Base-by-base conservation (phyloP, 2,888 invertebrate species). In the Augiades crinisus region DNA sequence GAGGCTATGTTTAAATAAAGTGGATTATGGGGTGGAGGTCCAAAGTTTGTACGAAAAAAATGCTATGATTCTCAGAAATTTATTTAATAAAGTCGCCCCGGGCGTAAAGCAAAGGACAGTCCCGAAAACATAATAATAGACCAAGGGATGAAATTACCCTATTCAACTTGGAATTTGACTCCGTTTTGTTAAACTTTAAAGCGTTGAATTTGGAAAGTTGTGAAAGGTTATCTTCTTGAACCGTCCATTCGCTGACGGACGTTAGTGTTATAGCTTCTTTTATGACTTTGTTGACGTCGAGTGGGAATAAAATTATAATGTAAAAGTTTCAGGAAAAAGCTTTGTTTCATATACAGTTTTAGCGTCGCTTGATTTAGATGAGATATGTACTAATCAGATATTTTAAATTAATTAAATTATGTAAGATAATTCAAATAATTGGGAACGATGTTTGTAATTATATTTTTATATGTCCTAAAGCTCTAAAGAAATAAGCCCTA, bases 211-310 rank as follows among this genome's bases (percentile, higher is more conserved):
- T 44, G 21, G 37, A 37, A 51, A 51, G 27, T 44, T 43, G 36
- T 30, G 50, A 43, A 50, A 50, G 50, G 50, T 50, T 50, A 50
- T 51, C 41, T 50, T 50, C 49, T 43, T 49, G 43, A 50, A 41
- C 34, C 22, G 22, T 14, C 40, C 31, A 17, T 34, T 14, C 43
- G 30, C 33, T 41, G 49, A 43, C 41, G 43, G 27, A 14, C 36
- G n/a, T 36, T 34, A 34, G 41, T 50, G 33, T 34, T 41, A 34
- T 24, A 40, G 40, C 49, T 49, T 49, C 22, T 16, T 33, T 49
- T 43, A 43, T 17, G 30, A 30, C 30, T 43, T 31, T 43, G 30
- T 43, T 43, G 30, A 43, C 43, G 17, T 27, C 19, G 3, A 17
- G 3, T 3, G 7, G 19, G 2, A 5, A 5, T 19, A 19, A 19